Evolutionary conservation across 1,140 invertebrate species (phyloP).

Genomic region (Drosophila trapezifrons): DNA sequence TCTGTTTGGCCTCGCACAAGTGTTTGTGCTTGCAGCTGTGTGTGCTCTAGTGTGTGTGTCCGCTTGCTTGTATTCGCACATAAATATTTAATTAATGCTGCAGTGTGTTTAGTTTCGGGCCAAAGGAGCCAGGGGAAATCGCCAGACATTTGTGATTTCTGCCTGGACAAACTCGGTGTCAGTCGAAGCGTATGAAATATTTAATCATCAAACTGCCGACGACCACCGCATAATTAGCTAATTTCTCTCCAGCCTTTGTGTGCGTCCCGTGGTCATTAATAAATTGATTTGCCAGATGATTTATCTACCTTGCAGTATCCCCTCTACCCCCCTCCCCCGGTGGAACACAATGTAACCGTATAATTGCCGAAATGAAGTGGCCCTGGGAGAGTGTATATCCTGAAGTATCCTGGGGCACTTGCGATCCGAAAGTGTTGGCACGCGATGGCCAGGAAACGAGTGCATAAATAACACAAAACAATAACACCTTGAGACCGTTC

Average conservation of each 20-base stretch:
- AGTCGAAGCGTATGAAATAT: slow-evolving; percentile 49
- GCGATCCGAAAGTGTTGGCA: slow-evolving; percentile 30
- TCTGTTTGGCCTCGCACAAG: slow-evolving; percentile 67
- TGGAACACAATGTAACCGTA: slow-evolving; percentile 38
- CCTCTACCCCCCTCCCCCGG: not conserved
- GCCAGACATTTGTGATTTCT: slow-evolving; percentile 44
- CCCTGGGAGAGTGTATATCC: not conserved
- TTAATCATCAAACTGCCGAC: slow-evolving; percentile 51
- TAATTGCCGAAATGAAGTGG: slow-evolving; percentile 62
- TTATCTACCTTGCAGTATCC: slow-evolving; percentile 12
- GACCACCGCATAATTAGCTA: slow-evolving; percentile 56
- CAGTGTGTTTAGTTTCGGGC: slow-evolving; percentile 48
- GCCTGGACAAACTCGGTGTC: slow-evolving; percentile 20
- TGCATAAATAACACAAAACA: slow-evolving; percentile 29
- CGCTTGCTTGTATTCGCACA: slow-evolving; percentile 50
- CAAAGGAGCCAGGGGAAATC: slow-evolving; percentile 44
- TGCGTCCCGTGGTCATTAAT: slow-evolving; percentile 12
- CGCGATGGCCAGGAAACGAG: slow-evolving; percentile 25
- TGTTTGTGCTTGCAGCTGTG: slow-evolving; percentile 42
- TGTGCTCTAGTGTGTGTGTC: slow-evolving; percentile 21
- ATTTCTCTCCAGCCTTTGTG: slow-evolving; percentile 23
- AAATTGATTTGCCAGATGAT: slow-evolving; percentile 39
- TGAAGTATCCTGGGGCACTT: slow-evolving; percentile 12
- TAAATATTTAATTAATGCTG: slow-evolving; percentile 80
- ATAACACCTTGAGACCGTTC: slow-evolving; percentile 39